These are phyloP conservation scores for Hylia prasina DNA, from an alignment of 2,113 vertebrate species.

Conservation along the genomic window DNA sequence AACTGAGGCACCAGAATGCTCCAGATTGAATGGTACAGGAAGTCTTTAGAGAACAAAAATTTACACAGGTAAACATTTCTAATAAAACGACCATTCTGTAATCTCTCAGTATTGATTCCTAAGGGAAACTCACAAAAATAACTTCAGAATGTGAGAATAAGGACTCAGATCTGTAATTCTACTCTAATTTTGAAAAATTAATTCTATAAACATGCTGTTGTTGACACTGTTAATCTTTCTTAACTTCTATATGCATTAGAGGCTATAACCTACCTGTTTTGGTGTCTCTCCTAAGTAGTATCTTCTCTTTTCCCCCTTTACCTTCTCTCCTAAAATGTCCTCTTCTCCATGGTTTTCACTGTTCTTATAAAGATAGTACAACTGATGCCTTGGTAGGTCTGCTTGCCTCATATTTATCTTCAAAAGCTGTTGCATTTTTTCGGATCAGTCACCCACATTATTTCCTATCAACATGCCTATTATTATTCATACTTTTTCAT, in stretches of 20 bases:
- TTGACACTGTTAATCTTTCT: neutral
- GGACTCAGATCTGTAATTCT: neutral
- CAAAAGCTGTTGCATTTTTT: neutral
- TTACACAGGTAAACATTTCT: neutral
- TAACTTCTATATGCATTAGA: neutral
- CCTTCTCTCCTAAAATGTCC: neutral
- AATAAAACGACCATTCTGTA: neutral
- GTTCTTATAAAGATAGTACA: neutral
- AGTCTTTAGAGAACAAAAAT: neutral
- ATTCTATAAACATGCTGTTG: neutral
- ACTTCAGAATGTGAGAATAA: neutral
- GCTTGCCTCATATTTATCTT: neutral
- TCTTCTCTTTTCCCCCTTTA: neutral
- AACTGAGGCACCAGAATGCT: neutral
- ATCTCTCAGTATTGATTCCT: neutral
- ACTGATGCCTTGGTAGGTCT: neutral
- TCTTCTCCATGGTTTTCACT: neutral
- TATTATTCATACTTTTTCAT: neutral
- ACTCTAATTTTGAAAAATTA: neutral
- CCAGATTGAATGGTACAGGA: neutral
- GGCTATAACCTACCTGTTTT: neutral
- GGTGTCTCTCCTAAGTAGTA: neutral
- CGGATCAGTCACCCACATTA: neutral
- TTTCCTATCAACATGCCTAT: neutral
- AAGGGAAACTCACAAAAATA: neutral